A percentile compares a stretch with the other conserved stretches of the same genome.
These are phyloP conservation scores for Heliopora coerulea DNA, from an alignment of 92 coral and sea anemone species.

Conservation along the genomic window DNA sequence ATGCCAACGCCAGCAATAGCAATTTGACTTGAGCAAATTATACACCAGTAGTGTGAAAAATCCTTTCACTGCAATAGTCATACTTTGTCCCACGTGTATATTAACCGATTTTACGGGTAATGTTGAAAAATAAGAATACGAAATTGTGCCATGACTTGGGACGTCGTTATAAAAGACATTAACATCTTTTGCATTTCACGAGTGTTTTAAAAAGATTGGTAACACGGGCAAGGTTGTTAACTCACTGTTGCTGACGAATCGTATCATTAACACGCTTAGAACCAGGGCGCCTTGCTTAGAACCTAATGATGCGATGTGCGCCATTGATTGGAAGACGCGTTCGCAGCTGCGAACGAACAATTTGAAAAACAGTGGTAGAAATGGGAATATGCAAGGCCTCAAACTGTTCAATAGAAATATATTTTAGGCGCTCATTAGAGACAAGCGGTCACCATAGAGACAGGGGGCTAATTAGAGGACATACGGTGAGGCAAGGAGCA, in stretches of 20 bases:
- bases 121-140: background rate
- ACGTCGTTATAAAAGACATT: background rate
- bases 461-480: no score
- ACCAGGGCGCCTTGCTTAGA: no score
- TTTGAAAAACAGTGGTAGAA: background rate
- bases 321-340: background rate
- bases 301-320: background rate
- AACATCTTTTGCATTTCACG: background rate
- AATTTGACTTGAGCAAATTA: no score
- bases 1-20: no score
- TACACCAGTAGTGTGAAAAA: no score
- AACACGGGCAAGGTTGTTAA: background rate
- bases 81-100: background rate
- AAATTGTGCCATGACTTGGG: background rate
- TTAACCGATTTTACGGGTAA: background rate
- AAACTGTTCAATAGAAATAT: no score
- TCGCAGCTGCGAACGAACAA: background rate
- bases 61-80: no score
- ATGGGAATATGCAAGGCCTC: no score
- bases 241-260: background rate
- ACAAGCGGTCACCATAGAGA: no score
- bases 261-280: background rate
- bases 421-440: no score
- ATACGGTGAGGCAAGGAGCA: no score
- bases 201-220: background rate